Percentiles rank a stretch among this genome's conserved stretches.
These are phyloP conservation scores for Scolanthus callimorphus DNA, from an alignment of 92 coral and sea anemone genomes.

Conservation along the genomic window DNA sequence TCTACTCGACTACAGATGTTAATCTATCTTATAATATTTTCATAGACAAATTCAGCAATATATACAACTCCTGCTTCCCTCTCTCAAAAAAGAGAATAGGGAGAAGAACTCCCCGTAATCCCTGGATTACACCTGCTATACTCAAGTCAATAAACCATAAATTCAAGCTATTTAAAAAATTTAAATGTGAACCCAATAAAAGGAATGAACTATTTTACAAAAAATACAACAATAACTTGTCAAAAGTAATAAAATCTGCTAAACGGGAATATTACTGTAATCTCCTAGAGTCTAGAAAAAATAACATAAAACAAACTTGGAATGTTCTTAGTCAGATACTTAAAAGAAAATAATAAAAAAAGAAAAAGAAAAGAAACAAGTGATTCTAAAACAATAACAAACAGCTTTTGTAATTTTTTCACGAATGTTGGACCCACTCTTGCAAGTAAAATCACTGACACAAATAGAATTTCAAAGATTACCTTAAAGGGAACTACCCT, in stretches of 20 bases:
- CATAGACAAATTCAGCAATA: background rate
- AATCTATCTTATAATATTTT: background rate
- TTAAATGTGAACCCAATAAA: conserved; percentile 3
- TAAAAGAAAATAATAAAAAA: conserved; percentile 13
- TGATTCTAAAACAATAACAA: conserved; percentile 31
- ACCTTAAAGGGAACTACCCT: no score
- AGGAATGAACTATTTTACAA: conserved; percentile 19
- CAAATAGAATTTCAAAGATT: background rate
- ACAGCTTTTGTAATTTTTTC: conserved; percentile 32
- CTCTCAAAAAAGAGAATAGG: background rate
- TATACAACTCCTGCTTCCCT: conserved; percentile 4
- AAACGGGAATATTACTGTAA: conserved; percentile 28
- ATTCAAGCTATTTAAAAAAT: conserved; percentile 22
- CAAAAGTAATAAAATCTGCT: conserved; percentile 7
- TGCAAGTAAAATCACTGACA: conserved; percentile 24
- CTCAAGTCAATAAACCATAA: conserved; percentile 35
- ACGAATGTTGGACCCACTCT: conserved; percentile 48
- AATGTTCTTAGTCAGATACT: no score
- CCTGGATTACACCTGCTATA: conserved; percentile 51
- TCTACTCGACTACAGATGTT: background rate
- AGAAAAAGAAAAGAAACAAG: background rate
- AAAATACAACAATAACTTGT: conserved; percentile 29
- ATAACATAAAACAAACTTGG: no score
- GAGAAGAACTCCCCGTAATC: conserved; percentile 1
- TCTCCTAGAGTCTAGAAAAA: conserved; percentile 34